Percentiles rank a stretch among this genome's conserved stretches.
Evolutionary conservation across 2,888 invertebrate species (phyloP).

Genomic region (Drosophila merina): DNA sequence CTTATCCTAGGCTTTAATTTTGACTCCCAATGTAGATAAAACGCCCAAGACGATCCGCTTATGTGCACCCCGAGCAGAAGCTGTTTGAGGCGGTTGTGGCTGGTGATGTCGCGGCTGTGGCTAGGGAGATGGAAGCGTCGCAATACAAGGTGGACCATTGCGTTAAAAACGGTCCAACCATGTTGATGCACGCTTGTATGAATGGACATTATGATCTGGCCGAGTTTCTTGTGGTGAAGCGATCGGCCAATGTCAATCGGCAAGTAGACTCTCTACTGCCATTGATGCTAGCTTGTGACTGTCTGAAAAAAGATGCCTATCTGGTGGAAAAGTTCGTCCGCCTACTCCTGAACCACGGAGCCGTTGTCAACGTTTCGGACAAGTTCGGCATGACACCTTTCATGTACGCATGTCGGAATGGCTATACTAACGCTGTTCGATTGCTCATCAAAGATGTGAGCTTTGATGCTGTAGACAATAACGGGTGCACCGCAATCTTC

Average conservation of each 20-base stretch:
- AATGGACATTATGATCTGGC: conserved; percentile 75
- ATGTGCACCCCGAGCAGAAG: conserved; percentile 51
- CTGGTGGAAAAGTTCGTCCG: conserved; percentile 69
- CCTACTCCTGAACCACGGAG: conserved; percentile 72
- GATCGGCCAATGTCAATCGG: conserved; percentile 74
- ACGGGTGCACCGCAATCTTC: conserved; percentile 82
- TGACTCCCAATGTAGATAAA: conserved; percentile 36
- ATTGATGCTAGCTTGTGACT: conserved; percentile 80
- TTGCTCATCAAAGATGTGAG: conserved; percentile 75
- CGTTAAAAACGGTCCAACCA: conserved; percentile 60
- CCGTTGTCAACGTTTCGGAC: conserved; percentile 80
- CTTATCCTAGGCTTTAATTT: not conserved
- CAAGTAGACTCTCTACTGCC: conserved; percentile 79
- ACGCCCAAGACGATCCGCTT: conserved; percentile 20
- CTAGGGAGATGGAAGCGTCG: conserved; percentile 58
- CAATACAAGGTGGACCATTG: conserved; percentile 59
- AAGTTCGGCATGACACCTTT: conserved; percentile 82
- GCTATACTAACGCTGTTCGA: conserved; percentile 71
- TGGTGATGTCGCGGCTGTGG: conserved; percentile 65
- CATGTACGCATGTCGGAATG: conserved; percentile 82
- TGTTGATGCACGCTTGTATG: conserved; percentile 76
- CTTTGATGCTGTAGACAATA: conserved; percentile 81
- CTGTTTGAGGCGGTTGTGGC: conserved; percentile 62
- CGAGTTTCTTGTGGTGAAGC: conserved; percentile 67
- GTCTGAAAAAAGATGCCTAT: conserved; percentile 49